Percentiles rank a stretch among this genome's conserved stretches.
These are phyloP conservation scores for Zaprionus bogoriensis DNA, from an alignment of 2,888 invertebrate species.

Conservation along the genomic window DNA sequence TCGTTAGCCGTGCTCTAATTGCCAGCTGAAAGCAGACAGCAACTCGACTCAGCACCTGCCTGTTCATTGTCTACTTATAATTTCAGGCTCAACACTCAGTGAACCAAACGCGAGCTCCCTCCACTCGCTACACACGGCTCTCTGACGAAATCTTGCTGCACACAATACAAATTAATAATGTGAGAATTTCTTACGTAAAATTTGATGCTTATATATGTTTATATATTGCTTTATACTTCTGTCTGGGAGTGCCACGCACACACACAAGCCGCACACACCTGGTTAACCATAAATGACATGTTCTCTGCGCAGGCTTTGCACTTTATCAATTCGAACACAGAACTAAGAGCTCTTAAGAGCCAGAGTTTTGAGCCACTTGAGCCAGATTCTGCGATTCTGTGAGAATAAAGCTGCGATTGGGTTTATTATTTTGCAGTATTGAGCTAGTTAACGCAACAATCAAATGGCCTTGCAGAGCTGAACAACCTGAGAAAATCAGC, in stretches of 20 bases:
- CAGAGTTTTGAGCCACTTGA: conserved; percentile 29
- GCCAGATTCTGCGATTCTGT: conserved; percentile 28
- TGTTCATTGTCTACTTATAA: conserved; percentile 58
- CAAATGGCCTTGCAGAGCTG: conserved; percentile 27
- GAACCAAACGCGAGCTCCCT: conserved; percentile 17
- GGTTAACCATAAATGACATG: conserved; percentile 14
- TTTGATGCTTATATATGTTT: conserved; percentile 14
- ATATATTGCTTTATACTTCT: neutral
- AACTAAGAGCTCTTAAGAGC: conserved; percentile 23
- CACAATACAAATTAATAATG: conserved; percentile 73
- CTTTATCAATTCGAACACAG: conserved; percentile 42
- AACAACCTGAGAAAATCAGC: conserved; percentile 1
- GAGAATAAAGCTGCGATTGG: conserved; percentile 26
- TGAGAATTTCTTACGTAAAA: conserved; percentile 73
- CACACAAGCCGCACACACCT: neutral
- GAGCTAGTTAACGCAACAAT: conserved; percentile 23
- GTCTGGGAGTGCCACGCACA: conserved; percentile 27
- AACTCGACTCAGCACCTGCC: conserved; percentile 26
- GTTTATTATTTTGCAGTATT: conserved; percentile 5
- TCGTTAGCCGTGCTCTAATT: conserved; percentile 55
- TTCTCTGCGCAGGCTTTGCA: conserved; percentile 24
- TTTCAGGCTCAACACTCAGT: conserved; percentile 46
- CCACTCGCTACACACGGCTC: no score
- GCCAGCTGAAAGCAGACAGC: conserved; percentile 33
- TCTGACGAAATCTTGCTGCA: conserved; percentile 54